Evolutionary conservation across 1,140 invertebrate species (phyloP), one percentile per base, ranked within the genome.

Genomic region (Caenorhabditis remanei): DNA sequence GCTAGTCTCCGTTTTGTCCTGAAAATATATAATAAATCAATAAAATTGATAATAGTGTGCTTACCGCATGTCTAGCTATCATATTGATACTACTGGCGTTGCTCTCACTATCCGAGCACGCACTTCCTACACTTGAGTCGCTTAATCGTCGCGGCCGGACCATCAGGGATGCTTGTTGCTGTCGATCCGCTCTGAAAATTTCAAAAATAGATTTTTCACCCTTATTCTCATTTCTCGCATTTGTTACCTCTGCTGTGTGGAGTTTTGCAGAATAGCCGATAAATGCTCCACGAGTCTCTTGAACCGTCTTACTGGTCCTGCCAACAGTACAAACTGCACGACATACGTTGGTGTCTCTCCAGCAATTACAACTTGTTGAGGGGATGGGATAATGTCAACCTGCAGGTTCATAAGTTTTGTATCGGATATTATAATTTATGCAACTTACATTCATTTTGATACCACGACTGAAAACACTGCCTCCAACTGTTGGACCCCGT

Each of bases 401-500:
- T 89, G 71, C 21, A 85, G 4, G 16, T 32, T 32, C 32, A 32
- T 32, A 32, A 32, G 2, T 32, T 32, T 32, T 32, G 32, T 32
- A 2, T 32, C 32, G 2, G 32, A 50, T 88, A 24, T 6, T 43
- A 24, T 58, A 24, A 21, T 41, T 2, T 53, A 53, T 53, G 50
- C 2, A 4, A 82, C 48, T 67, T 24, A 90, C 91, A 84, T 93
- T 92, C 87, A 92, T 90, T 87, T 93, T 93, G 21, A 92, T 87
- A 19, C 91, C 91, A 79, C 91, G 61, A 41, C 91, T 92, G 82
- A 92, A 92, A 0, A 91, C 89, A 43, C 88, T 86, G 48, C 91
- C 90, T 32, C 91, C 91, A 56, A 91, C 96, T 83, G 97, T 96
- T 13, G 95, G 96, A 24, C 96, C 97, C 65, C 97, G 94, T 92